Evolutionary conservation across 92 coral and sea anemone genomes (phyloP).

Genomic region (Parazoanthus swiftii): DNA sequence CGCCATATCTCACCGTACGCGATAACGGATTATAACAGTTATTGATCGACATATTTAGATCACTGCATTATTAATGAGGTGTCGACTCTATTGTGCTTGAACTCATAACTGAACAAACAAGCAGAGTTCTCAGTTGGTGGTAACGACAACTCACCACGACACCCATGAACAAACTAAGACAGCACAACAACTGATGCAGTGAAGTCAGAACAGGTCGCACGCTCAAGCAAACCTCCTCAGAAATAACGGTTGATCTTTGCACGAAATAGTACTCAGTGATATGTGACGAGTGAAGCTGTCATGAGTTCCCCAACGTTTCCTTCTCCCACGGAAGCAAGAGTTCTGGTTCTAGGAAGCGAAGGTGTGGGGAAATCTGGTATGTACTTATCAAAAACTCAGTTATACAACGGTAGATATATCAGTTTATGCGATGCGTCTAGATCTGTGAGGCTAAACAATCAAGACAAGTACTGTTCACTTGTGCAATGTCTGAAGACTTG

Average conservation of each 20-base stretch:
- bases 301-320: slow-evolving; percentile 65
- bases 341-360: slow-evolving; percentile 85
- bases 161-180: not conserved
- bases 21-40: not conserved
- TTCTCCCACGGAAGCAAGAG: slow-evolving; percentile 73
- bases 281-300: not conserved
- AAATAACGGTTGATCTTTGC: not conserved
- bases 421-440: not conserved
- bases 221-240: not conserved
- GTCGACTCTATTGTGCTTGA: not conserved
- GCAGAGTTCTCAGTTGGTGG: not conserved
- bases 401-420: not conserved
- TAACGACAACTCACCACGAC: not conserved
- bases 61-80: slow-evolving; percentile 12
- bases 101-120: slow-evolving; percentile 18
- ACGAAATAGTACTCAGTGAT: not conserved
- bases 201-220: not conserved
- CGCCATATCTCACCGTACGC: not conserved
- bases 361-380: slow-evolving; percentile 95
- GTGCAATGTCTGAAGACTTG: not conserved
- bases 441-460: not conserved
- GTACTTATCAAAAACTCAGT: not conserved
- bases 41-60: not conserved
- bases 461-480: not conserved
- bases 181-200: not conserved